Percentiles rank a stretch among this genome's conserved stretches.
Conservation (phyloP, 2,113 vertebrate genomes). For the Symphodus melops region DNA sequence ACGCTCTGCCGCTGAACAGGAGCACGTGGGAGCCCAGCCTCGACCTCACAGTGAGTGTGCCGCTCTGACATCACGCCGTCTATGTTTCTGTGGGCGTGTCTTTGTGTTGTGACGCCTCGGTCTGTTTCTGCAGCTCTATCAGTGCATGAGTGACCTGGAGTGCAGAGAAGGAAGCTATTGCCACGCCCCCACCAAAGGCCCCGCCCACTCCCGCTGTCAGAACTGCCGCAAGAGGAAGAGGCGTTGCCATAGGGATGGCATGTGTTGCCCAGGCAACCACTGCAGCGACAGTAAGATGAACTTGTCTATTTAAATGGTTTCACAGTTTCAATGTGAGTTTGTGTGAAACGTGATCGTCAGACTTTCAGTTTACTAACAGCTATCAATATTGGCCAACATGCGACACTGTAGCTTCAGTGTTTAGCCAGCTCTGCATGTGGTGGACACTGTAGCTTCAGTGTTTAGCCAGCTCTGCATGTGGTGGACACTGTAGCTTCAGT, state of each 20-base stretch:
- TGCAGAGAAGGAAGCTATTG: constrained; percentile 90
- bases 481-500: too few species aligned
- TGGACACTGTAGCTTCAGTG: too few species aligned
- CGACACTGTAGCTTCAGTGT: too few species aligned
- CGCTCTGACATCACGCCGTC: background rate
- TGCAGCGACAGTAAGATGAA: constrained; percentile 88
- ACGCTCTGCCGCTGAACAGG: constrained; percentile 52
- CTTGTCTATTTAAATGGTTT: background rate
- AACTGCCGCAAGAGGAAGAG: constrained; percentile 89
- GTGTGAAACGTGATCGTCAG: too few species aligned
- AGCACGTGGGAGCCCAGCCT: constrained; percentile 60
- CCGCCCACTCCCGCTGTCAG: constrained; percentile 84
- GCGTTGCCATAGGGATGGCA: constrained; percentile 89
- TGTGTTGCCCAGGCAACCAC: constrained; percentile 91
- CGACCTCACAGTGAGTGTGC: constrained; percentile 56
- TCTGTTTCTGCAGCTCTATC: constrained; percentile 79
- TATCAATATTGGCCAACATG: too few species aligned
- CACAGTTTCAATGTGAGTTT: too few species aligned
- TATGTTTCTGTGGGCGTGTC: too few species aligned
- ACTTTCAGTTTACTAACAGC: too few species aligned
- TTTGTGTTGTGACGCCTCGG: too few species aligned
- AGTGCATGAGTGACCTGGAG: constrained; percentile 92
- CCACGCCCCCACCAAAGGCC: constrained; percentile 82
- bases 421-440: too few species aligned
- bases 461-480: too few species aligned